Evolutionary conservation across 2,797 vertebrate species (phyloP).

Genomic region (Hoplostethus mediterraneus): DNA sequence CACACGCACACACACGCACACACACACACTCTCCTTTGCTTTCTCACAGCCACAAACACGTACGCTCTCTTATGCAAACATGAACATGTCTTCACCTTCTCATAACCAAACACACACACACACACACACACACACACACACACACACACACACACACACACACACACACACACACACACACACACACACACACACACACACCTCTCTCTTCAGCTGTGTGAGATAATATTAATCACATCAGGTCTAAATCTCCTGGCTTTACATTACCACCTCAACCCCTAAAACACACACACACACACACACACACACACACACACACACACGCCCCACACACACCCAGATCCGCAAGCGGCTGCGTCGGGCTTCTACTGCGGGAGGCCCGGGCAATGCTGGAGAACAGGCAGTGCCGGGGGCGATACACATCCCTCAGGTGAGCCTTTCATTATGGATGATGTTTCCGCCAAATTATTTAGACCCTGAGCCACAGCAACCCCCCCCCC

Average conservation of each 20-base stretch:
- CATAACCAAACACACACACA: slow-evolving; percentile 27
- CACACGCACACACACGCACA: slow-evolving; percentile 32
- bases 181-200: slow-evolving; percentile 20
- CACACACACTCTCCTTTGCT: slow-evolving; percentile 29
- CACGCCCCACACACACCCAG: slow-evolving; percentile 35
- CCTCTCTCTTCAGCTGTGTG: slow-evolving; percentile 48
- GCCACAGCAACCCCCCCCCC: slow-evolving; percentile 56
- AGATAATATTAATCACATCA: slow-evolving; percentile 75
- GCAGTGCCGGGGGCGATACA: slow-evolving; percentile 86
- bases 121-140: slow-evolving; percentile 18
- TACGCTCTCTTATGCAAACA: slow-evolving; percentile 32
- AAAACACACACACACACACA: not conserved
- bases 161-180: slow-evolving; percentile 26
- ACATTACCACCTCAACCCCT: slow-evolving; percentile 43
- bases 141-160: slow-evolving; percentile 28
- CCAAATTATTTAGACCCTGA: slow-evolving; percentile 87
- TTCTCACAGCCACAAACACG: slow-evolving; percentile 20
- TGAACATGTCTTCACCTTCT: slow-evolving; percentile 25
- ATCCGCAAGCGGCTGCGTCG: slow-evolving; percentile 48
- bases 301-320: slow-evolving; percentile 31
- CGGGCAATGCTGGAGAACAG: slow-evolving; percentile 69
- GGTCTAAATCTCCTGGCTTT: slow-evolving; percentile 74
- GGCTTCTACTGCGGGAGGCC: slow-evolving; percentile 71
- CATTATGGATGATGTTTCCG: slow-evolving; percentile 89
- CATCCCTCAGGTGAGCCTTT: slow-evolving; percentile 87